Evolutionary conservation across 2,113 vertebrate species (phyloP), one percentile per base, ranked within the genome.

Genomic region (Trinectes maculatus): DNA sequence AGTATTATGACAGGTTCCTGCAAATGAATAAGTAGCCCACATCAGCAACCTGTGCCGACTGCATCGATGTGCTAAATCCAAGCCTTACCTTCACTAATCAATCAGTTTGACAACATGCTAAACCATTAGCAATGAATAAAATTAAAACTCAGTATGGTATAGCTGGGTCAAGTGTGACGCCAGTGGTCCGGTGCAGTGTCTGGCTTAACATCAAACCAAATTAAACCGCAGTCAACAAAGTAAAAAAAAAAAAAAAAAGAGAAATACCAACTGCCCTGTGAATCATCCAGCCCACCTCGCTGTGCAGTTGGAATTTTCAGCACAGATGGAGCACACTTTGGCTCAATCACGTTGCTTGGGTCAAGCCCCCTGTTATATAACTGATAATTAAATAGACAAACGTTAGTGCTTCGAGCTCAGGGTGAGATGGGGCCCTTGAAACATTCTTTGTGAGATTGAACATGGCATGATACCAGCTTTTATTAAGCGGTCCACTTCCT

Each of bases 331-430:
- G 13, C 40, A 44, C 34, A 42, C 3, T 48, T 62, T 72, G 76
- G 51, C 49, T 25, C 37, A 3, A 59, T 71, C 51, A 12, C 5
- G 19, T 56, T 72, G 40, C 36, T 51, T 44, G 66, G 63, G 54
- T 78, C 25, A n/a, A 52, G 12, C 18, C 12, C 51, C 3, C 16
- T 6, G 47, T 80, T 80, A 56, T 64, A 40, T 77, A 84, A 85
- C 48, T 22, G 16, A 60, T 66, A 74, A 69, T 69, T 60, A 79
- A 76, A 82, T 53, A 56, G 64, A 68, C 58, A 75, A 74, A 81
- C 64, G 65, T 54, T 43, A 34, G 62, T 71, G 33, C 62, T 57
- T 44, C 37, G 46, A 58, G 68, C 25, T 28, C 42, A 39, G 34
- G n/a, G 19, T 52, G 34, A 71, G 60, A 57, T 4, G 22, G 71